Evolutionary conservation across 2,888 invertebrate genomes (phyloP).

Genomic region (Cerceris ruficornis): DNA sequence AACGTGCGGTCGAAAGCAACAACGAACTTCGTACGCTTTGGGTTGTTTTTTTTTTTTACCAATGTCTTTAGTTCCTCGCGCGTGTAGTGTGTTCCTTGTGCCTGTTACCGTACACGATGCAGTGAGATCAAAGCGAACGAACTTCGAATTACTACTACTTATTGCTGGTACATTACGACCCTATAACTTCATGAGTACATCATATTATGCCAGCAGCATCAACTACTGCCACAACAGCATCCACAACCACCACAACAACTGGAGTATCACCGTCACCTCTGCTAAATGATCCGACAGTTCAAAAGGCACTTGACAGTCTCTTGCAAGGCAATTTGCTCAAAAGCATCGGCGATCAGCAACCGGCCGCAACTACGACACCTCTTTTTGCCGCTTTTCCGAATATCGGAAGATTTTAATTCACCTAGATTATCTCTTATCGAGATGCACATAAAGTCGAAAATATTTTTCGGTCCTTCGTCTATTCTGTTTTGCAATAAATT

Average conservation of each 20-base stretch:
- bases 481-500: neutral
- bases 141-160: constrained; percentile 46
- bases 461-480: neutral
- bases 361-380: constrained; percentile 70
- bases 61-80: constrained; percentile 15
- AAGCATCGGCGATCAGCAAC: constrained; percentile 80
- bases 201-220: constrained; percentile 78
- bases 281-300: constrained; percentile 90
- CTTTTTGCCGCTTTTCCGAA: constrained; percentile 80
- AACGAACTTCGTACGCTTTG: constrained; percentile 65
- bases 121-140: constrained; percentile 63
- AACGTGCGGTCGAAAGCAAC: constrained; percentile 11
- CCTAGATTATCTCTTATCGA: neutral
- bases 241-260: constrained; percentile 69
- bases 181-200: constrained; percentile 64
- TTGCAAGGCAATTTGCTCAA: constrained; percentile 84
- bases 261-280: constrained; percentile 83
- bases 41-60: constrained; percentile 16
- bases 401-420: constrained; percentile 77
- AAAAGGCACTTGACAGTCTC: constrained; percentile 90
- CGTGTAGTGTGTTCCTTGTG: constrained; percentile 53
- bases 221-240: constrained; percentile 62
- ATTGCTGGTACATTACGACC: constrained; percentile 44
- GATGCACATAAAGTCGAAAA: neutral
- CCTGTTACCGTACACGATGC: constrained; percentile 23